Conservation (phyloP, 2,113 vertebrate genomes). For the Phrynocephalus versicolor region DNA sequence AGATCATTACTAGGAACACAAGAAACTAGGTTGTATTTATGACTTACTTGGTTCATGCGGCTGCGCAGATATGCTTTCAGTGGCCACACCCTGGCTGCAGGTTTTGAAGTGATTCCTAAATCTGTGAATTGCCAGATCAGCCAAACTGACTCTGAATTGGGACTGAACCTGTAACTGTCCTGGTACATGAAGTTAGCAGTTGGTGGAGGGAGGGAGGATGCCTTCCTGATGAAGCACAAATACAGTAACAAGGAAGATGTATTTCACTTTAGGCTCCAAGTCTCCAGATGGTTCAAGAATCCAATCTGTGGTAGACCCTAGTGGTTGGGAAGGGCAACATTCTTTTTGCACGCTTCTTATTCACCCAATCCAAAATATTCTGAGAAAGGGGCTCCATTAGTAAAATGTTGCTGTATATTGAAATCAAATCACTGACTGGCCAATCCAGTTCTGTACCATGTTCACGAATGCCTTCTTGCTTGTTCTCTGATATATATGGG, state of each 20-base stretch:
- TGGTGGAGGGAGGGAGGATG: background rate
- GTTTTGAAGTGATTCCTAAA: background rate
- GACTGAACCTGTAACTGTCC: background rate
- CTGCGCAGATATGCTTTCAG: background rate
- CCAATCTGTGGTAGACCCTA: background rate
- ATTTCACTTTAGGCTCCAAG: background rate
- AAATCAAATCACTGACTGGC: background rate
- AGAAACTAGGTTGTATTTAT: no score
- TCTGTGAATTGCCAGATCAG: background rate
- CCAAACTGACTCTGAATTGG: background rate
- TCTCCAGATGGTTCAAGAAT: background rate
- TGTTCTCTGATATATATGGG: background rate
- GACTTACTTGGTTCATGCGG: background rate
- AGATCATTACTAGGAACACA: no score
- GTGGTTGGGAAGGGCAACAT: background rate
- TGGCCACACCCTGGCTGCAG: background rate
- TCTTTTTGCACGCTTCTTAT: no score
- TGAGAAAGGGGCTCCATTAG: background rate
- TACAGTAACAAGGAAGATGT: background rate
- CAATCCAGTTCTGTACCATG: no score
- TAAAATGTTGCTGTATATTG: background rate
- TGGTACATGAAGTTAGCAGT: background rate
- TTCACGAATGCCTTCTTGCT: background rate
- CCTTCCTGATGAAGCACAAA: background rate
- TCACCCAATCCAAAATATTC: background rate